phyloP scores from a whole-genome alignment of 2,888 invertebrate species.

The Hyalella azteca region DNA sequence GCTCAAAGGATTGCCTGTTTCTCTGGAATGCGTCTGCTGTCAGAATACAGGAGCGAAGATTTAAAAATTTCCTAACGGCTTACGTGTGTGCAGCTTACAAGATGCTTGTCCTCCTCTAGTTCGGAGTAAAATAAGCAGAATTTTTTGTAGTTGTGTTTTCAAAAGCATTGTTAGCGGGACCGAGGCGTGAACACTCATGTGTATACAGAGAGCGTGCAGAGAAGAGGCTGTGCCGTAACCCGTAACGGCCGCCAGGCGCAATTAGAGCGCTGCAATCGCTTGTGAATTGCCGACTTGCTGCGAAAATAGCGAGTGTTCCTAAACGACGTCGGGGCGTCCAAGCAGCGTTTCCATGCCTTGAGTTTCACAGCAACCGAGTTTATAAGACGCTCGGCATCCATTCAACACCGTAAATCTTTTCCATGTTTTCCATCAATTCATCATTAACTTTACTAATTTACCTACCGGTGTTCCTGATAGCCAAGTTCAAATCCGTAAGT shows the following conservation, averaged over 20 bases:
- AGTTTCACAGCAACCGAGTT: not conserved
- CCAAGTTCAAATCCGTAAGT: not conserved
- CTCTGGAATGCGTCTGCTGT: conserved; percentile 15
- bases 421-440: not conserved
- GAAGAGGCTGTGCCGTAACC: not conserved
- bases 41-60: conserved; percentile 28
- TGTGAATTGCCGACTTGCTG: conserved; percentile 29
- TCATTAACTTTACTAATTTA: not conserved
- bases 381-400: not conserved
- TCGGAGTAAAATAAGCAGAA: conserved; percentile 26
- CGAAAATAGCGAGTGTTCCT: conserved; percentile 29
- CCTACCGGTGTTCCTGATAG: not conserved
- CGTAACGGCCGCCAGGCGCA: conserved; percentile 30
- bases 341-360: not conserved
- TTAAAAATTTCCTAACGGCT: conserved; percentile 30
- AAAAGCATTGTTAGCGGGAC: not conserved
- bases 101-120: conserved; percentile 18
- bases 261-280: conserved; percentile 33
- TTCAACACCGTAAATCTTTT: not conserved
- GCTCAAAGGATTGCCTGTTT: not conserved
- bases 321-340: not conserved
- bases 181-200: not conserved
- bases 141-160: conserved; percentile 32
- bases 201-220: not conserved
- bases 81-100: conserved; percentile 24